Evolutionary conservation across 1,140 invertebrate species (phyloP).

Genomic region (Drosophila funebris): DNA sequence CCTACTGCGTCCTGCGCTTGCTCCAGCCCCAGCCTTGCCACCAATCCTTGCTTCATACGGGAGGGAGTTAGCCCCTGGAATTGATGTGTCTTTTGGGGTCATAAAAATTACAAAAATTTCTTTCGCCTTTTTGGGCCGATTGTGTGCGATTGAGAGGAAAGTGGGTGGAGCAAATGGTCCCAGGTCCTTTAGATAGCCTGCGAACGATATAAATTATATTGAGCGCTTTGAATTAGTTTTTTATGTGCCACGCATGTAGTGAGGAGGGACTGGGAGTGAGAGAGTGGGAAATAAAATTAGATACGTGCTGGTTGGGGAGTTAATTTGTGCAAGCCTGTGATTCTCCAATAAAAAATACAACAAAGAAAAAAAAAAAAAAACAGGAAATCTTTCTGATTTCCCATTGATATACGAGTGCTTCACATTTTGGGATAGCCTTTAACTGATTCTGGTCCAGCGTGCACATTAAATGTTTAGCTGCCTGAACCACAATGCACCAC

Average conservation of each 20-base stretch:
- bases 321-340: slow-evolving; percentile 59
- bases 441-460: slow-evolving; percentile 1
- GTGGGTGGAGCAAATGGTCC: slow-evolving; percentile 17
- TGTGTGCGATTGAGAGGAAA: slow-evolving; percentile 60
- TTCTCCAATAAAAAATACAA: slow-evolving; percentile 20
- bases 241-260: slow-evolving; percentile 68
- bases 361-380: too few relatives aligned
- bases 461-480: slow-evolving; percentile 28
- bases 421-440: background rate
- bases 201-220: slow-evolving; percentile 81
- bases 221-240: slow-evolving; percentile 79
- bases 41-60: slow-evolving; percentile 26
- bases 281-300: slow-evolving; percentile 70
- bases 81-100: slow-evolving; percentile 81
- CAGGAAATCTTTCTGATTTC: slow-evolving; percentile 9
- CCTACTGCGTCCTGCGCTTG: background rate
- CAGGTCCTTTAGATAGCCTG: slow-evolving; percentile 58
- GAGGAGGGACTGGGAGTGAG: slow-evolving; percentile 10
- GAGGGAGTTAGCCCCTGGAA: slow-evolving; percentile 60
- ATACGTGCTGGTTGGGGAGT: slow-evolving; percentile 69
- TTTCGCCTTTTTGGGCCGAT: slow-evolving; percentile 72
- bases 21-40: background rate
- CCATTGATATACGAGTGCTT: slow-evolving; percentile 22
- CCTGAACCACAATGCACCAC: slow-evolving; percentile 56
- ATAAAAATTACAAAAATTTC: slow-evolving; percentile 80